Evolutionary conservation across 1,140 invertebrate species (phyloP).

Genomic region (Hypothenemus hampei): DNA sequence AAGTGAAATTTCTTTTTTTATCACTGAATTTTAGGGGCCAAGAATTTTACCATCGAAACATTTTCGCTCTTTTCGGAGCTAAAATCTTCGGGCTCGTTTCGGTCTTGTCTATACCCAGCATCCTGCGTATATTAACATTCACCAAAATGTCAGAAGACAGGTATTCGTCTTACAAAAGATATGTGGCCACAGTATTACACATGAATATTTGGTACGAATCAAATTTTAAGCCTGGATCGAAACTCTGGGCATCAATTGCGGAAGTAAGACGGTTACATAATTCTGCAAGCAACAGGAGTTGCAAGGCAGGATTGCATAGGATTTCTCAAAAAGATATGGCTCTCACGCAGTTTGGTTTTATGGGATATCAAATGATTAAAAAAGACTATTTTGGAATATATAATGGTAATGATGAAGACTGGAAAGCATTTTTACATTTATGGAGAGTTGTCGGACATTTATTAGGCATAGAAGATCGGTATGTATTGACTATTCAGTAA

Average conservation of each 20-base stretch:
- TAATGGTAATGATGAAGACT: constrained; percentile 51
- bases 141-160: constrained; percentile 59
- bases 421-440: constrained; percentile 73
- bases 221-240: constrained; percentile 51
- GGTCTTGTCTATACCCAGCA: constrained; percentile 59
- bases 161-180: constrained; percentile 66
- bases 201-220: constrained; percentile 69
- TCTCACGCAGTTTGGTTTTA: constrained; percentile 81
- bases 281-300: constrained; percentile 50
- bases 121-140: constrained; percentile 58
- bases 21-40: constrained; percentile 52
- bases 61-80: constrained; percentile 53
- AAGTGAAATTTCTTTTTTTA: background rate
- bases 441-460: constrained; percentile 77
- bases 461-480: constrained; percentile 77
- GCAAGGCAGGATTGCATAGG: constrained; percentile 47
- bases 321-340: constrained; percentile 77
- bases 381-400: constrained; percentile 61
- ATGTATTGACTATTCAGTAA: constrained; percentile 17
- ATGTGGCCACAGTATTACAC: constrained; percentile 67
- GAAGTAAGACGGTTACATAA: constrained; percentile 65
- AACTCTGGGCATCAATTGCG: constrained; percentile 59
- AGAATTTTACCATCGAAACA: constrained; percentile 56
- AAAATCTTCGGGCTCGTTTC: constrained; percentile 59
- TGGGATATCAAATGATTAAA: constrained; percentile 67